Percentiles rank a stretch among this genome's conserved stretches.
Evolutionary conservation across 2,888 invertebrate species (phyloP).

Genomic region (Polyommatus icarus): DNA sequence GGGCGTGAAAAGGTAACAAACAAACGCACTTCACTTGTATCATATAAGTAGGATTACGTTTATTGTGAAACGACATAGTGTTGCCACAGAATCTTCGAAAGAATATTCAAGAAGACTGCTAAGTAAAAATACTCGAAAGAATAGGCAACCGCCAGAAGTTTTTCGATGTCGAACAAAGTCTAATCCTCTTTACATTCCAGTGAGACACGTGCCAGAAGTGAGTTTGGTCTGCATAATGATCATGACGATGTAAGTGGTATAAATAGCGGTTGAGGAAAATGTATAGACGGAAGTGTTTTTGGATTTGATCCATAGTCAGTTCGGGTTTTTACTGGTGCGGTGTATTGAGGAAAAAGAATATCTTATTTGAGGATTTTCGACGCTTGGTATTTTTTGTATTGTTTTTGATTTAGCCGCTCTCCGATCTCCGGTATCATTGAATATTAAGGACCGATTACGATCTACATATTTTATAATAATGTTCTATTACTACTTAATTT

Average conservation of each 20-base stretch:
- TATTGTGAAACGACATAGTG: too few relatives aligned
- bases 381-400: background rate
- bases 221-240: too few relatives aligned
- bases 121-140: too few relatives aligned
- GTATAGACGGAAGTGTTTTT: background rate
- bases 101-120: too few relatives aligned
- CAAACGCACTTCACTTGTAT: too few relatives aligned
- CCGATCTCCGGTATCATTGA: background rate
- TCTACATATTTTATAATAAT: conserved; percentile 4
- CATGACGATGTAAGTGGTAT: background rate
- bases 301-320: conserved; percentile 3
- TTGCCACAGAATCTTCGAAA: too few relatives aligned
- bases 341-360: conserved; percentile 1
- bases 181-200: too few relatives aligned
- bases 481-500: background rate
- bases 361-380: background rate
- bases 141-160: too few relatives aligned
- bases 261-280: conserved; percentile 18
- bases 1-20: too few relatives aligned
- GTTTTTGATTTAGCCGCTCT: background rate
- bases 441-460: background rate
- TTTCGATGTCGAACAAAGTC: too few relatives aligned
- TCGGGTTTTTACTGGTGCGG: background rate
- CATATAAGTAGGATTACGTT: too few relatives aligned
- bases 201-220: too few relatives aligned